Conservation (phyloP, 2,797 vertebrate genomes). For the Calcarius lapponicus region DNA sequence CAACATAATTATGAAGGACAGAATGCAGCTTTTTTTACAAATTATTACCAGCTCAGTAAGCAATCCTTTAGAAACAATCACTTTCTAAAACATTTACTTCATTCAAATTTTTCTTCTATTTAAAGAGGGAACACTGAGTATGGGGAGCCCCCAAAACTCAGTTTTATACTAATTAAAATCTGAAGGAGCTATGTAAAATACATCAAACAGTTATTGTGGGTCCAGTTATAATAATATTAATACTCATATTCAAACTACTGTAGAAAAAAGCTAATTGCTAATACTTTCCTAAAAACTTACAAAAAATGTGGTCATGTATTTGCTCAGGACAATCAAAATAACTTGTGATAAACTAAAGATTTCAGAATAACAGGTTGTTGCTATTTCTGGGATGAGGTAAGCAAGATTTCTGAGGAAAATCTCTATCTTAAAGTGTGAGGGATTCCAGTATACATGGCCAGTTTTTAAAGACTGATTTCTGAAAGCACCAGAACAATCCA, state of each 20-base stretch:
- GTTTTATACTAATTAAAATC: background rate
- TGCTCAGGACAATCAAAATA: background rate
- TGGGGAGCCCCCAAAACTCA: fast-evolving
- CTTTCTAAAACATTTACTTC: background rate
- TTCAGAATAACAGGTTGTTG: background rate
- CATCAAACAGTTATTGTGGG: background rate
- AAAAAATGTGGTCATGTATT: background rate
- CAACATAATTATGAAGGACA: background rate
- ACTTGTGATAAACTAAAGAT: background rate
- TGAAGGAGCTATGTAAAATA: background rate
- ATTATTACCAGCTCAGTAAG: background rate
- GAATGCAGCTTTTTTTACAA: background rate
- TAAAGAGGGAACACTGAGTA: background rate
- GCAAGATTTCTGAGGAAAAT: background rate
- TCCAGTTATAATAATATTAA: background rate
- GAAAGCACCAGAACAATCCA: background rate
- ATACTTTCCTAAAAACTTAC: background rate
- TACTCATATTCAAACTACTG: background rate
- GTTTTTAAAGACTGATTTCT: background rate
- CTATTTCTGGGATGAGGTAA: background rate
- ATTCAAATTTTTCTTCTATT: background rate
- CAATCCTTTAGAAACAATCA: background rate
- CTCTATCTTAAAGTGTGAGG: background rate
- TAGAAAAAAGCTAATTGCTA: background rate
- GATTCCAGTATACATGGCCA: too few species aligned